Evolutionary conservation across 2,888 invertebrate species (phyloP).

Genomic region (Euspilapteryx auroguttella): DNA sequence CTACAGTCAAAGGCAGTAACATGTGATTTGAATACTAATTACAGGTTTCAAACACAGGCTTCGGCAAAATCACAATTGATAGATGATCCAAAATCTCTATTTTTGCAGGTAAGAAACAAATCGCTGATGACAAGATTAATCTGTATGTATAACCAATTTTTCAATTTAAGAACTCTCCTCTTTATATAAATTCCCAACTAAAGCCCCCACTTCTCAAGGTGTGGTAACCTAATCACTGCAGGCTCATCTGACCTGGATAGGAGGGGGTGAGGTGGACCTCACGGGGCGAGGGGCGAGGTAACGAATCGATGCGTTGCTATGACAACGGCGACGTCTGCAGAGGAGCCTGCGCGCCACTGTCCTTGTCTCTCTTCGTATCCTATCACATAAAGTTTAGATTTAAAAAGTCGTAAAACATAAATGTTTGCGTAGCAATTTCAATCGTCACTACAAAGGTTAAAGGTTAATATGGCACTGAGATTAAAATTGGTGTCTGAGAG

Average conservation of each 20-base stretch:
- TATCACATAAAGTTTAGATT: constrained; percentile 31
- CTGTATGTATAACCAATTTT: too few species aligned
- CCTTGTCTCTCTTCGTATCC: constrained; percentile 59
- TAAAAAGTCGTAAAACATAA: constrained; percentile 15
- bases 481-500: constrained; percentile 27
- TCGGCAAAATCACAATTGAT: too few species aligned
- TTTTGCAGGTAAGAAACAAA: too few species aligned
- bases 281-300: constrained; percentile 22
- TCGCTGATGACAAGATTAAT: too few species aligned
- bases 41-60: too few species aligned
- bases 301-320: constrained; percentile 56
- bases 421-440: constrained; percentile 11
- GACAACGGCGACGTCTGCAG: constrained; percentile 59
- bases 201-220: too few species aligned
- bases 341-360: constrained; percentile 58
- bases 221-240: too few species aligned
- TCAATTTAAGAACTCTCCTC: background rate
- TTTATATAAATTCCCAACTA: too few species aligned
- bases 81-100: too few species aligned
- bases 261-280: constrained; percentile 28
- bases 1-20: too few species aligned
- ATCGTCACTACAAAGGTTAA: background rate
- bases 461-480: constrained; percentile 13
- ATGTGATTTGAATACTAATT: too few species aligned
- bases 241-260: constrained; percentile 51